Percentiles rank a stretch among this genome's conserved stretches.
Conservation (phyloP, 2,113 vertebrate species). For the Amia ocellicauda region DNA sequence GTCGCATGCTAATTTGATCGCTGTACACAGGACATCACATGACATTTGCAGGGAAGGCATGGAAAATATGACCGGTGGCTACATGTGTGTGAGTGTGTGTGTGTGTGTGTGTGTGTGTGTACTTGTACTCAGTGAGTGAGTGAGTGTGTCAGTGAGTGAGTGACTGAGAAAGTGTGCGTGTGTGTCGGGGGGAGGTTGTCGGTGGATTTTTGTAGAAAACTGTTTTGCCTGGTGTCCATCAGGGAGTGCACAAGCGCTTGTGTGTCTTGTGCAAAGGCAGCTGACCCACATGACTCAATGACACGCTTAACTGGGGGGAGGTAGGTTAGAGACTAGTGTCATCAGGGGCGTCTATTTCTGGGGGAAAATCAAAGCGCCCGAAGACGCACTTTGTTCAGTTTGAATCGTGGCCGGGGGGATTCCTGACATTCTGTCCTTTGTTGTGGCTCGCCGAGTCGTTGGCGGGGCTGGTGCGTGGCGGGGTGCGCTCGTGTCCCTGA, state of each 20-base stretch:
- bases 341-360: background rate
- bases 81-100: background rate
- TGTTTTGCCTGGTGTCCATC: no score
- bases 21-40: background rate
- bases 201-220: no score
- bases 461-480: slow-evolving; percentile 4
- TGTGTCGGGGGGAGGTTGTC: no score
- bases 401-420: slow-evolving; percentile 9
- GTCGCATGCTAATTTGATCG: background rate
- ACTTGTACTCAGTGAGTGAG: no score
- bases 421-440: slow-evolving; percentile 24
- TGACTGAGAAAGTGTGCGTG: background rate
- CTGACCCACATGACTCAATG: background rate
- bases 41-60: no score
- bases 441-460: slow-evolving; percentile 18
- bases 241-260: background rate
- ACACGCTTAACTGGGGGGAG: background rate
- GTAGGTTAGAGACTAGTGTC: background rate
- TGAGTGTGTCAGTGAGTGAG: background rate
- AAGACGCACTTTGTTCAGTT: slow-evolving; percentile 8
- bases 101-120: background rate
- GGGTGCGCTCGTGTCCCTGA: background rate
- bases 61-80: background rate
- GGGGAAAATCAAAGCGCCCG: slow-evolving; percentile 9
- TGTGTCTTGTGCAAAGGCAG: background rate